A percentile compares a stretch with the other conserved stretches of the same genome.
Evolutionary conservation across 2,888 invertebrate genomes (phyloP).

Genomic region (Noctuana brunneofusca): DNA sequence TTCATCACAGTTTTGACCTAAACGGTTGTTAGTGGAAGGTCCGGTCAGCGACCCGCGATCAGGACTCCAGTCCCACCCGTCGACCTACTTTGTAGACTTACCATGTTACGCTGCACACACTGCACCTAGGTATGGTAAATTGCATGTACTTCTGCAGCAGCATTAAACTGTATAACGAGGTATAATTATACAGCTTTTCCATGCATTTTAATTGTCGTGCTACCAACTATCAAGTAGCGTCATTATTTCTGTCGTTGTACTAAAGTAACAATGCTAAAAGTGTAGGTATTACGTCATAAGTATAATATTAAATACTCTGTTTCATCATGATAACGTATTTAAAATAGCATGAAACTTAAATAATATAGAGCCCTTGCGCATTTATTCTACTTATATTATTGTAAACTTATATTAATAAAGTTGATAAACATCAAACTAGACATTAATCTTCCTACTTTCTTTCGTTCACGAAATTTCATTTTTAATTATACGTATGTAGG

Average conservation of each 20-base stretch:
- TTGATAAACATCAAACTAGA: background rate
- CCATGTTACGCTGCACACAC: conserved; percentile 38
- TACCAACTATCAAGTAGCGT: background rate
- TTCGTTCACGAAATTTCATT: background rate
- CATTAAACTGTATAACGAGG: background rate
- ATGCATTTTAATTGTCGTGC: conserved; percentile 8
- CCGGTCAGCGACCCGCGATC: conserved; percentile 46
- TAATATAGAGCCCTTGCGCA: background rate
- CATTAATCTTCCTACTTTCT: conserved; percentile 4
- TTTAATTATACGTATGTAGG: background rate
- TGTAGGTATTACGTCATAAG: too few relatives aligned
- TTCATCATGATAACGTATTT: background rate
- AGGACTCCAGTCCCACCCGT: conserved; percentile 44
- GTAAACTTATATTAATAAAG: too few relatives aligned
- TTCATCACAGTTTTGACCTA: conserved; percentile 44
- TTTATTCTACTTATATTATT: background rate
- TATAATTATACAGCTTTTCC: background rate
- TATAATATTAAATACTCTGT: too few relatives aligned
- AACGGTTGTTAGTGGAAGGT: conserved; percentile 46
- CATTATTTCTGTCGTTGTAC: background rate
- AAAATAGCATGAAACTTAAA: background rate
- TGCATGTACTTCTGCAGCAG: conserved; percentile 22
- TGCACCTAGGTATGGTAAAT: conserved; percentile 36
- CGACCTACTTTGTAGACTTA: conserved; percentile 44
- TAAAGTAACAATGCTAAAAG: background rate